Evolutionary conservation across 92 coral and sea anemone species (phyloP), one percentile per base, ranked within the genome.

Genomic region (Palythoa heliodiscus): DNA sequence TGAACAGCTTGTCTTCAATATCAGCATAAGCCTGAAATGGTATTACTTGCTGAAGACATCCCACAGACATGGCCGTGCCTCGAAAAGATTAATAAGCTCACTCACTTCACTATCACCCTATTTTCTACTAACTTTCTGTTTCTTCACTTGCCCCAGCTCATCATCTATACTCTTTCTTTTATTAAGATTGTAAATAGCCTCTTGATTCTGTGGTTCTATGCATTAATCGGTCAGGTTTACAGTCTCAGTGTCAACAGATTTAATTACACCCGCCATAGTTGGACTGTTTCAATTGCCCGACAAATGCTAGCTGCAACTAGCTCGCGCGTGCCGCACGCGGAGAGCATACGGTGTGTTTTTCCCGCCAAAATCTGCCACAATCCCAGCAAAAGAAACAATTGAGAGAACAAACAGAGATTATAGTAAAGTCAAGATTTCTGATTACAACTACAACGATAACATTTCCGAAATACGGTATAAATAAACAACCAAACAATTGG

Each of bases 121-220:
- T 67, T 76, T 76, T 86, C 77, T n/a, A n/a, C n/a, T n/a, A n/a
- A n/a, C n/a, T n/a, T 73, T 84, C 54, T 40, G 50, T 43, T 72
- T 72, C 22, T n/a, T 61, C 4, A 61, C 69, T n/a, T 61, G 69
- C 24, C 24, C 69, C 69, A 15, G 69, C 22, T 61, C 69, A 61
- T 8, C 69, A 61, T 61, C 69, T 61, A 1, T 8, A n/a, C 69
- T 61, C 22, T 61, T 61, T 2, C 23, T 61, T 61, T 61, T 29
- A 61, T 61, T 61, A 4, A n/a, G 22, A 61, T 61, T 17, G n/a
- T 61, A 2, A 61, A 61, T 15, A 61, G 22, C 69, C n/a, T 61
- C 69, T 61, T 61, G n/a, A 61, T 61, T 61, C 69, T 61, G n/a
- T 15, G 22, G 69, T 8, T 61, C 69, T 61, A 61, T 2, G 22